Percentiles rank a stretch among this genome's conserved stretches.
These are phyloP conservation scores for Julus scanicus DNA, from an alignment of 2,888 invertebrate species.

Conservation along the genomic window DNA sequence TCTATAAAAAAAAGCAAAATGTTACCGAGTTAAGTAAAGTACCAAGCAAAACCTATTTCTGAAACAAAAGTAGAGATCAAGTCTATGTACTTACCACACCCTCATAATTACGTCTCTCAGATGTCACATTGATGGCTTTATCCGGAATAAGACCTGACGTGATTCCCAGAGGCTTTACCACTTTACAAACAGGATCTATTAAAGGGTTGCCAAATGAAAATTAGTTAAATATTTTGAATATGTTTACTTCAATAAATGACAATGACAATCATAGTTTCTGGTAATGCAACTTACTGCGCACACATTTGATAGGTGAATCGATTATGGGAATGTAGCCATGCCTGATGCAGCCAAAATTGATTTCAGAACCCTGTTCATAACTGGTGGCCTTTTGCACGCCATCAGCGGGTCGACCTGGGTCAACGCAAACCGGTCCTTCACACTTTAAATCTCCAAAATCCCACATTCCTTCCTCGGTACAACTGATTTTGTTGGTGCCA, in stretches of 20 bases:
- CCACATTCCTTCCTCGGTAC: conserved; percentile 94
- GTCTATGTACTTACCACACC: conserved; percentile 56
- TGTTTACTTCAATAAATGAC: no score
- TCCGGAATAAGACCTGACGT: conserved; percentile 93
- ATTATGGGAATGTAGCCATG: conserved; percentile 94
- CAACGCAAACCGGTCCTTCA: conserved; percentile 96
- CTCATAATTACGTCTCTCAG: conserved; percentile 73
- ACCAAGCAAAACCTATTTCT: not conserved
- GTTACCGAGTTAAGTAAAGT: no score
- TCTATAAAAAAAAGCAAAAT: conserved; percentile 64
- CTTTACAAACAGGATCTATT: conserved; percentile 87
- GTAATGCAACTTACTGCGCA: conserved; percentile 68
- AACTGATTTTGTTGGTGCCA: conserved; percentile 86
- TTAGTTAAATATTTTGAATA: not conserved
- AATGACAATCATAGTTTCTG: not conserved
- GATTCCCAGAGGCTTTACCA: conserved; percentile 89
- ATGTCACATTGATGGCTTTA: conserved; percentile 93
- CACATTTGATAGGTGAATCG: conserved; percentile 88
- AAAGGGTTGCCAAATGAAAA: conserved; percentile 64
- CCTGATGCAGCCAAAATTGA: conserved; percentile 87
- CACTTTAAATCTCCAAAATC: conserved; percentile 96
- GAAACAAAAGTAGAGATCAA: not conserved
- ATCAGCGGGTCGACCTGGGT: conserved; percentile 93
- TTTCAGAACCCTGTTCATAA: conserved; percentile 81
- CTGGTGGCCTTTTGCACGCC: conserved; percentile 82